phyloP scores from a whole-genome alignment of 2,888 invertebrate species.

The Brachyopa scutellaris region DNA sequence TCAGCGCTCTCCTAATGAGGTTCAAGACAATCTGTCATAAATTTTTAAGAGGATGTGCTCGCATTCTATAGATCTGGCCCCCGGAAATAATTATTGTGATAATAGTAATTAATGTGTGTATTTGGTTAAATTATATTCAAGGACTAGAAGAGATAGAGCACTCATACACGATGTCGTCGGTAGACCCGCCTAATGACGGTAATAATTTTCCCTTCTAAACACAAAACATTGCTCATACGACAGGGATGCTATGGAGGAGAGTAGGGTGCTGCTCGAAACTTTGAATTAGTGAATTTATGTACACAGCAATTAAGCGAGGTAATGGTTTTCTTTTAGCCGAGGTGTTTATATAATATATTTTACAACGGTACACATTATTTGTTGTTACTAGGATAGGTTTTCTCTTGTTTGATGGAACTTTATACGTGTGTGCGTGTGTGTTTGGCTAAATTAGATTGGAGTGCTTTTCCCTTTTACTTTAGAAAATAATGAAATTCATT shows the following conservation, averaged over 20 bases:
- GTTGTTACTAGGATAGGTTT: too few species aligned
- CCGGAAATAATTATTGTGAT: background rate
- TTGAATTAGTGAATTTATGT: background rate
- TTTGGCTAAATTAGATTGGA: too few species aligned
- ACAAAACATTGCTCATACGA: too few species aligned
- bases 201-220: background rate
- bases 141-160: too few species aligned
- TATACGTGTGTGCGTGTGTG: too few species aligned
- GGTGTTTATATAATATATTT: background rate
- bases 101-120: constrained; percentile 1
- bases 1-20: too few species aligned
- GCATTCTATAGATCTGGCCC: background rate
- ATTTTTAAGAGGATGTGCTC: background rate
- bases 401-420: too few species aligned
- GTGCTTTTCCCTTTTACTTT: too few species aligned
- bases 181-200: background rate
- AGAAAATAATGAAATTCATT: too few species aligned
- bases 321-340: background rate
- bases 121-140: background rate
- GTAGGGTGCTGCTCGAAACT: background rate
- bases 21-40: background rate
- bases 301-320: background rate
- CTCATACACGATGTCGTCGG: too few species aligned
- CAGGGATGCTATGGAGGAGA: too few species aligned
- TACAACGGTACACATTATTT: too few species aligned